Base-by-base conservation (phyloP, 2,797 vertebrate genomes). In the Graptemys geographica region DNA sequence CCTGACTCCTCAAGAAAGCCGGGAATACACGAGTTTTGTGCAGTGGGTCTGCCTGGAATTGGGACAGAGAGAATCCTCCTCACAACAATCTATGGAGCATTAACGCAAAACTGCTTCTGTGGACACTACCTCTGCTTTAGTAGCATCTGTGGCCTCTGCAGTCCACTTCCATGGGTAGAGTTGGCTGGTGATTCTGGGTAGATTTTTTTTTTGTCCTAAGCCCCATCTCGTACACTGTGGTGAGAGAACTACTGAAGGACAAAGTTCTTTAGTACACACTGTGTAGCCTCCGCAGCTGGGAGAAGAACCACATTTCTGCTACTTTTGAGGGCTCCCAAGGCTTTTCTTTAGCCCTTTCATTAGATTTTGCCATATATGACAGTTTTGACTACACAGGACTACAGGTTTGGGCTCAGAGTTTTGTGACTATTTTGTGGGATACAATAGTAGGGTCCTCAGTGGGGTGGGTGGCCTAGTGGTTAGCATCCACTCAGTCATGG, bases 341-440 rank as follows among this genome's bases (percentile, higher is more conserved):
- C 74, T 72, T 18, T 88, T 90, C 69, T 84, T 59, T 95, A 94
- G 69, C 37, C 7, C 78, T 86, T 84, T 83, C 28, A 56, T 92
- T 86, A 95, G 56, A 57, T 57, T 57, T 57, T 5, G 11, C 56
- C 56, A 57, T 57, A 27, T 57, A 57, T 57, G 56, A 57, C 27
- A 27, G 11, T 57, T 57, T 28, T 57, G 2, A 28, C 27, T 28
- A 27, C 56, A 57, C 56, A 57, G 56, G 56, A 28, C 56, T 53
- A 53, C 10, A 11, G 80, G 3, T 37, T 52, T 52, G 37, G 84
- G 28, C 13, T 74, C 11, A 31, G 52, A 89, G 74, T 69, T 87
- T 88, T 59, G 47, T 52, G 76, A n/a, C 27, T 27, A 81, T 90
- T 88, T 93, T 87, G 41, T 79, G 82, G 23, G 8, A 59, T 57